Conservation (phyloP, 2,888 invertebrate genomes). For the Melanophora roralis region DNA sequence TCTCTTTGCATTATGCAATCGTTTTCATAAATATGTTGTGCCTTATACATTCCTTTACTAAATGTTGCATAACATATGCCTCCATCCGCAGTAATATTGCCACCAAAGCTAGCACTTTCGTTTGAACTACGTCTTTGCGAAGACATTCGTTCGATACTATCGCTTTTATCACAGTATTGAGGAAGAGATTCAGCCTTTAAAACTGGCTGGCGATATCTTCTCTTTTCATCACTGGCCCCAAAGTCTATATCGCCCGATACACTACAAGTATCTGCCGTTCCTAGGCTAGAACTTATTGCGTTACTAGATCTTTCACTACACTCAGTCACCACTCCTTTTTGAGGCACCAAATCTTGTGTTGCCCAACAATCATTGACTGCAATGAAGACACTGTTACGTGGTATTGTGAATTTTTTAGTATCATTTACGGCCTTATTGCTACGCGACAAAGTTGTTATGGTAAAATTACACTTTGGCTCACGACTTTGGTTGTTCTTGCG, state of each 20-base stretch:
- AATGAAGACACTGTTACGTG: conserved; percentile 80
- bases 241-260: conserved; percentile 27
- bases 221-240: conserved; percentile 35
- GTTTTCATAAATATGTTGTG: conserved; percentile 73
- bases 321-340: conserved; percentile 45
- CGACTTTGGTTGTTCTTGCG: conserved; percentile 58
- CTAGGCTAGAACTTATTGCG: conserved; percentile 33
- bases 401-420: conserved; percentile 70
- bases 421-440: conserved; percentile 64
- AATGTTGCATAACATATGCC: conserved; percentile 59
- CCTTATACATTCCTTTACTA: conserved; percentile 64
- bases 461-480: conserved; percentile 71
- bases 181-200: conserved; percentile 60
- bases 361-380: conserved; percentile 82
- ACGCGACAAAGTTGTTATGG: conserved; percentile 75
- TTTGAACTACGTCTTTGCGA: conserved; percentile 58
- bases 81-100: conserved; percentile 42
- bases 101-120: conserved; percentile 47
- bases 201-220: conserved; percentile 50
- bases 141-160: conserved; percentile 64
- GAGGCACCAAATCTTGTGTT: conserved; percentile 65
- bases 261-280: conserved; percentile 45
- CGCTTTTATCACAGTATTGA: conserved; percentile 61
- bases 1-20: conserved; percentile 71
- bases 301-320: conserved; percentile 34